A percentile compares a stretch with the other conserved stretches of the same genome.
phyloP scores from a whole-genome alignment of 2,797 vertebrate species.

The Pangasius krempfi region DNA sequence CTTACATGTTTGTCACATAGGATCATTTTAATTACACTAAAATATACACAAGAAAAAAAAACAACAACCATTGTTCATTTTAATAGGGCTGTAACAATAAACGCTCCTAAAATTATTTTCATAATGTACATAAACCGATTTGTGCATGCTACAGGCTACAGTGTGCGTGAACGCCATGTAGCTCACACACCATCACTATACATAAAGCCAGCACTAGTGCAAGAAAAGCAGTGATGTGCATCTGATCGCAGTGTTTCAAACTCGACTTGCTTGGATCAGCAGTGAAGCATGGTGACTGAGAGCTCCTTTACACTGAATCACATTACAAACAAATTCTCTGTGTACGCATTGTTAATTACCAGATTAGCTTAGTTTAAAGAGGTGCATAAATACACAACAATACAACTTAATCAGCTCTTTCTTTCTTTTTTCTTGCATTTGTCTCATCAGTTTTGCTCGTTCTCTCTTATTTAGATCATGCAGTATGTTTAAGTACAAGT shows the following conservation, averaged over 20 bases:
- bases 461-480: conserved; percentile 68
- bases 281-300: conserved; percentile 57
- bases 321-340: conserved; percentile 66
- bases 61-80: not conserved
- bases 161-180: conserved; percentile 73
- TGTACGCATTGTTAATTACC: conserved; percentile 67
- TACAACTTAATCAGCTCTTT: conserved; percentile 26
- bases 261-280: conserved; percentile 65
- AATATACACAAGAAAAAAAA: not conserved
- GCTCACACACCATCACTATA: conserved; percentile 85
- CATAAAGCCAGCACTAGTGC: conserved; percentile 87
- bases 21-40: not conserved
- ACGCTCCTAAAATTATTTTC: not conserved
- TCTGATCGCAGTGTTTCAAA: conserved; percentile 58
- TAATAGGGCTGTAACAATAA: not conserved
- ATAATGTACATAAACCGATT: not conserved
- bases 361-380: conserved; percentile 61
- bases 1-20: not conserved
- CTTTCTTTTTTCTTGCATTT: conserved; percentile 52
- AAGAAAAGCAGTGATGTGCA: not conserved
- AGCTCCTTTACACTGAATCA: conserved; percentile 62
- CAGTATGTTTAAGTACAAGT: conserved; percentile 93
- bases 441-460: conserved; percentile 52
- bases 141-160: not conserved
- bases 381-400: conserved; percentile 32